Percentiles rank a stretch among this genome's conserved stretches.
These are phyloP conservation scores for Oncorhynchus tshawytscha DNA, from an alignment of 2,113 vertebrate species.

Conservation along the genomic window DNA sequence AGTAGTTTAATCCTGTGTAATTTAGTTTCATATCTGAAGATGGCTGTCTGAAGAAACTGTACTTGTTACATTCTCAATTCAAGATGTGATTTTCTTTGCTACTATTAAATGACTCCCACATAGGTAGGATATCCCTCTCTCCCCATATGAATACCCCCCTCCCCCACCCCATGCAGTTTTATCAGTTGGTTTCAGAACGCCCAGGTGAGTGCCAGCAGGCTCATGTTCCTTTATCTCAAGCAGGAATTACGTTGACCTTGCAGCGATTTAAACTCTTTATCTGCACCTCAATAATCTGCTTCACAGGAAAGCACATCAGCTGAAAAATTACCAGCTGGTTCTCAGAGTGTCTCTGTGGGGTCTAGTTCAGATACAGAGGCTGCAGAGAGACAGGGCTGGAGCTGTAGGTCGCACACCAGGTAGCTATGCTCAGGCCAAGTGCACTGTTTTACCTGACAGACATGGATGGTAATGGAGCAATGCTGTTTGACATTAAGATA, in stretches of 20 bases:
- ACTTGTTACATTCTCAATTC: neutral
- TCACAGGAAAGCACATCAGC: conserved; percentile 42
- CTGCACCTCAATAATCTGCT: conserved; percentile 61
- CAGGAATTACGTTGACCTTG: conserved; percentile 68
- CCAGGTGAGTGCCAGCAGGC: conserved; percentile 37
- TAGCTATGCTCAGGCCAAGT: neutral
- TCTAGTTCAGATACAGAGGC: neutral
- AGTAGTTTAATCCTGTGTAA: conserved; percentile 15
- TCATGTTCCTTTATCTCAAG: conserved; percentile 62
- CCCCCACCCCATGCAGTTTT: conserved; percentile 44
- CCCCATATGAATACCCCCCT: conserved; percentile 20
- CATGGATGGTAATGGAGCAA: neutral
- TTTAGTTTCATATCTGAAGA: conserved; percentile 40
- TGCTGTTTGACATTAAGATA: too few species aligned
- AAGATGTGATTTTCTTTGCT: neutral
- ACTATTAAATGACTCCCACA: neutral
- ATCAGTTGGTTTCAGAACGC: conserved; percentile 61
- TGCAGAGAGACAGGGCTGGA: conserved; percentile 25
- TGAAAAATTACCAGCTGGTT: conserved; percentile 19
- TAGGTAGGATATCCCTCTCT: too few species aligned
- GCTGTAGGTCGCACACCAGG: neutral
- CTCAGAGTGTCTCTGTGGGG: conserved; percentile 26
- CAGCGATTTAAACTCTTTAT: conserved; percentile 66
- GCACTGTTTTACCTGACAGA: neutral
- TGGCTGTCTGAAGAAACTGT: conserved; percentile 37